A percentile compares a stretch with the other conserved stretches of the same genome.
phyloP scores from a whole-genome alignment of 2,113 vertebrate genomes.

The Carollia perspicillata region DNA sequence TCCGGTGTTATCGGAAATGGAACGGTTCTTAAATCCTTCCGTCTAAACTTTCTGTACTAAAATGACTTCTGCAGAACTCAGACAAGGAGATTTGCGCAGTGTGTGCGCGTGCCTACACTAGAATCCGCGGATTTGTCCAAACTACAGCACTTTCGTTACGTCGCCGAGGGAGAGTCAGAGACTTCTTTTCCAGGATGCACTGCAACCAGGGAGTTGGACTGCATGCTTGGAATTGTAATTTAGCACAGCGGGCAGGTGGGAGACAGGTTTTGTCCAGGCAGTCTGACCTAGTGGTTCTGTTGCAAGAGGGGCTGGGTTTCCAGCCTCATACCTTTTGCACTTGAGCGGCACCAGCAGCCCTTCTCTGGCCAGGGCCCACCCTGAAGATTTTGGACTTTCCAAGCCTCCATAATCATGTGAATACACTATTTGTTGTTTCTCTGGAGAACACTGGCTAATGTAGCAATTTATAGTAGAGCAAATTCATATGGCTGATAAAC shows the following conservation, averaged over 20 bases:
- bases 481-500: not conserved
- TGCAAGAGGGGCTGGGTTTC: not conserved
- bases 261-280: not conserved
- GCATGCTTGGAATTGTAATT: conserved; percentile 47
- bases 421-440: not conserved
- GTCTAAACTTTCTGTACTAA: fast-evolving
- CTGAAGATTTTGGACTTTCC: not conserved
- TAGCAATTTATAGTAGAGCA: not conserved
- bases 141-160: fast-evolving
- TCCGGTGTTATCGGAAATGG: conserved; percentile 28
- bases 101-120: fast-evolving
- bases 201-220: not conserved
- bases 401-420: not conserved
- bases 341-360: not conserved
- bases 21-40: not conserved
- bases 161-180: not conserved
- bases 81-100: not conserved
- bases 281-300: not conserved
- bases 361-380: not conserved
- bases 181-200: not conserved
- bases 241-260: fast-evolving
- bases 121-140: not conserved
- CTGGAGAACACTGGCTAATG: not conserved
- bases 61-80: not conserved
- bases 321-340: not conserved